Conservation (phyloP, 2,888 invertebrate genomes). For the Protodeltote pygarga region DNA sequence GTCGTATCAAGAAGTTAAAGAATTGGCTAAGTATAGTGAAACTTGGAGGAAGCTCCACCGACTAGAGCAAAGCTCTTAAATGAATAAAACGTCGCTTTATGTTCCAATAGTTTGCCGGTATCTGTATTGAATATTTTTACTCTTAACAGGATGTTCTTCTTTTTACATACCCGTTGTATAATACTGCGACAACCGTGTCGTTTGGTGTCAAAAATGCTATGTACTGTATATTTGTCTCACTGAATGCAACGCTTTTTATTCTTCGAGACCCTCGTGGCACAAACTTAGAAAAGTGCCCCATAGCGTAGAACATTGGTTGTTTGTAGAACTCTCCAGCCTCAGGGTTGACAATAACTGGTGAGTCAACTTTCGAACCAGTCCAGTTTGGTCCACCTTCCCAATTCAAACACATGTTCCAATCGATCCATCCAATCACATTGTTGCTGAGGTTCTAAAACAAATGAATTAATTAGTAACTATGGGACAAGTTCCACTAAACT, state of each 20-base stretch:
- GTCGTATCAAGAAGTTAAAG: too few species aligned
- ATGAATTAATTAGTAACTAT: neutral
- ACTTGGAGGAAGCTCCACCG: too few species aligned
- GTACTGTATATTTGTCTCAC: slow-evolving; percentile 3
- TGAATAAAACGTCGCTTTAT: too few species aligned
- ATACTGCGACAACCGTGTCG: slow-evolving; percentile 30
- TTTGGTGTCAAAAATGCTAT: slow-evolving; percentile 27
- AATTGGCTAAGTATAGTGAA: too few species aligned
- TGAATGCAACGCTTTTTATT: neutral
- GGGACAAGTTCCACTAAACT: too few species aligned
- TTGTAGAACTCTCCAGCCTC: slow-evolving; percentile 74
- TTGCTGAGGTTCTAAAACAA: slow-evolving; percentile 22
- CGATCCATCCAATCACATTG: slow-evolving; percentile 32
- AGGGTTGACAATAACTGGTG: slow-evolving; percentile 24
- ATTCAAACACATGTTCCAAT: slow-evolving; percentile 36
- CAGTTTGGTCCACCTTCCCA: slow-evolving; percentile 29
- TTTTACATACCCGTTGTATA: slow-evolving; percentile 25
- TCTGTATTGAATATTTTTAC: too few species aligned
- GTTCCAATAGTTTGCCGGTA: too few species aligned
- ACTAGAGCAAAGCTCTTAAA: too few species aligned
- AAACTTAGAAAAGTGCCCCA: slow-evolving; percentile 92
- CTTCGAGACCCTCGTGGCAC: slow-evolving; percentile 68
- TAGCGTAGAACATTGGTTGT: slow-evolving; percentile 94
- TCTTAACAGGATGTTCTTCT: too few species aligned
- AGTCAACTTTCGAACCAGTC: slow-evolving; percentile 8